These are phyloP conservation scores for Orthonychiurus folsomi DNA, from an alignment of 2,888 invertebrate genomes.

Conservation along the genomic window DNA sequence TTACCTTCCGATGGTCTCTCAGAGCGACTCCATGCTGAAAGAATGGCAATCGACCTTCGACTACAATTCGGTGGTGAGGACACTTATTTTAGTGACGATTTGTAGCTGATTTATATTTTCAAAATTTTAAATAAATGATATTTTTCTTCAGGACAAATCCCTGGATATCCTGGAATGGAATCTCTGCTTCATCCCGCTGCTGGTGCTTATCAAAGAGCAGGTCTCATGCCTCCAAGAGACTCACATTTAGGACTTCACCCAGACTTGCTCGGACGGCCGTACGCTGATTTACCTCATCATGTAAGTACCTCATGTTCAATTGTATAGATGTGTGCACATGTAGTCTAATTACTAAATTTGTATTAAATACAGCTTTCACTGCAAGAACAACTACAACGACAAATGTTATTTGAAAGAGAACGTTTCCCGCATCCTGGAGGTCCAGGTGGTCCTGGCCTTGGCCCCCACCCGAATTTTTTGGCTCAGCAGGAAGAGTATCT, in stretches of 20 bases:
- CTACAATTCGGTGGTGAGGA: constrained; percentile 36
- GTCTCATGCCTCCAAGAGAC: constrained; percentile 51
- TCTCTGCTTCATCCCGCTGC: constrained; percentile 43
- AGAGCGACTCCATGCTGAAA: constrained; percentile 53
- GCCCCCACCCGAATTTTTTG: constrained; percentile 53
- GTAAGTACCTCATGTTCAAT: constrained; percentile 43
- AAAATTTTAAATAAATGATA: constrained; percentile 13
- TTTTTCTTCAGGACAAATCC: constrained; percentile 37
- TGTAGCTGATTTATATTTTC: neutral
- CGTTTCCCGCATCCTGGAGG: constrained; percentile 48
- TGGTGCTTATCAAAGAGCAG: constrained; percentile 53
- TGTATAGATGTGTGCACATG: neutral
- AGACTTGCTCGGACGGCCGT: constrained; percentile 68
- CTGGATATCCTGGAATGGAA: constrained; percentile 39
- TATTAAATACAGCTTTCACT: constrained; percentile 49
- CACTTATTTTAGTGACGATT: too few relatives aligned
- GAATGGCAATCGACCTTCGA: constrained; percentile 66
- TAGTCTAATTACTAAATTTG: neutral
- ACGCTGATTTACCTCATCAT: constrained; percentile 70
- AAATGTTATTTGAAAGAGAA: constrained; percentile 73
- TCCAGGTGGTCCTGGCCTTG: constrained; percentile 31
- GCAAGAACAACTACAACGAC: constrained; percentile 76
- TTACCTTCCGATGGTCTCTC: constrained; percentile 39
- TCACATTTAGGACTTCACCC: constrained; percentile 58
- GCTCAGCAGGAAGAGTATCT: constrained; percentile 60